These are phyloP conservation scores for Latheticus oryzae DNA, from an alignment of 2,888 invertebrate species.

Conservation along the genomic window DNA sequence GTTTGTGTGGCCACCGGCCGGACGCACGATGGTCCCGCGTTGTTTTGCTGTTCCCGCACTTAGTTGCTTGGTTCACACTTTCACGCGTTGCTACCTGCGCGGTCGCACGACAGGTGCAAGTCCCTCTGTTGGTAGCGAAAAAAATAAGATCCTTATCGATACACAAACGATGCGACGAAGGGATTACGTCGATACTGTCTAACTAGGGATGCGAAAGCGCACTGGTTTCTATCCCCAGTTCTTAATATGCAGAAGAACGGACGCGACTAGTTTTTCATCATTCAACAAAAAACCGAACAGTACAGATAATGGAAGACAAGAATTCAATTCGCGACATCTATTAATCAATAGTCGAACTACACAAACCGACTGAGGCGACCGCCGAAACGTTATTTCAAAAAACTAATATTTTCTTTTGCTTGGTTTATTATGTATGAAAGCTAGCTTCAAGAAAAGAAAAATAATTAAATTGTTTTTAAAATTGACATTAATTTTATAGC, in stretches of 20 bases:
- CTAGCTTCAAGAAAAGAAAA: no score
- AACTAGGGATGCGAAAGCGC: constrained; percentile 48
- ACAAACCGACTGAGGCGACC: constrained; percentile 1
- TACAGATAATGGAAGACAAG: constrained; percentile 54
- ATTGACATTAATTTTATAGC: no score
- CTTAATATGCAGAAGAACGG: constrained; percentile 59
- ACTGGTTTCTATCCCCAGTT: constrained; percentile 52
- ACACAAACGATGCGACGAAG: constrained; percentile 23
- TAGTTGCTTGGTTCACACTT: constrained; percentile 54
- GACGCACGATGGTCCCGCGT: constrained; percentile 61
- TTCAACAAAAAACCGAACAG: constrained; percentile 62
- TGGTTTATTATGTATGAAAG: no score
- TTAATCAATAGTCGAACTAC: constrained; percentile 22
- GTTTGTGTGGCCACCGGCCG: constrained; percentile 54
- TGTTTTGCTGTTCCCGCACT: constrained; percentile 57
- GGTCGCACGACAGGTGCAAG: constrained; percentile 60
- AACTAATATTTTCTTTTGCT: no score
- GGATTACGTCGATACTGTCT: constrained; percentile 31
- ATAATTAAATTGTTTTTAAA: no score
- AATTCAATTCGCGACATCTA: constrained; percentile 42
- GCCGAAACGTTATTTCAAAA: no score
- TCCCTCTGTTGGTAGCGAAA: constrained; percentile 62
- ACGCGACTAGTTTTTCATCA: constrained; percentile 64
- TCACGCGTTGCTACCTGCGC: constrained; percentile 62
- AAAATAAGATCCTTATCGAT: constrained; percentile 49